These are phyloP conservation scores for Eledona agricola DNA, from an alignment of 2,888 invertebrate genomes.

Conservation along the genomic window DNA sequence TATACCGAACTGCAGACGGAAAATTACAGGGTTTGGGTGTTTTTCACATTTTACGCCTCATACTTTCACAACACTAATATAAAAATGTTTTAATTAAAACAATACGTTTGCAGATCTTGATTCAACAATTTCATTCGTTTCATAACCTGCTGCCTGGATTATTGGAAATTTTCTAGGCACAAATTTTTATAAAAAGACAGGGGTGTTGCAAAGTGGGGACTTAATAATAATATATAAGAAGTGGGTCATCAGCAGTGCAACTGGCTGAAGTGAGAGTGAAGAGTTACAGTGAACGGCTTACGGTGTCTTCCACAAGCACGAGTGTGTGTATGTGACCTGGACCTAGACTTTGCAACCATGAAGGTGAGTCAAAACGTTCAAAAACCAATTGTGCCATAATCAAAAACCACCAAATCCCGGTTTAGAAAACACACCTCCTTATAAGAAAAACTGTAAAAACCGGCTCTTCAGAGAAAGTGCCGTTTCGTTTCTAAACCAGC, in stretches of 20 bases:
- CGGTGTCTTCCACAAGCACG: slow-evolving; percentile 42
- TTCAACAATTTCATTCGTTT: too few species aligned
- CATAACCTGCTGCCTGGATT: not conserved
- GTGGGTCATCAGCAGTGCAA: slow-evolving; percentile 52
- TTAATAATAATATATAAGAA: slow-evolving; percentile 49
- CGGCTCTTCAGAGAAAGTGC: slow-evolving; percentile 10
- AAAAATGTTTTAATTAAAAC: not conserved
- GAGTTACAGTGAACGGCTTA: slow-evolving; percentile 44
- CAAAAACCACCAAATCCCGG: not conserved
- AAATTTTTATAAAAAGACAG: slow-evolving; percentile 10
- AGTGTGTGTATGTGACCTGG: slow-evolving; percentile 47
- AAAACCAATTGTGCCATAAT: not conserved
- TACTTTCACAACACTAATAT: too few species aligned
- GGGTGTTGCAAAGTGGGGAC: slow-evolving; percentile 49
- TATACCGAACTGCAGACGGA: too few species aligned
- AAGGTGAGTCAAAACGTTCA: slow-evolving; percentile 46
- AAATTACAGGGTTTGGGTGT: too few species aligned
- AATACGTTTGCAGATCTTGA: not conserved
- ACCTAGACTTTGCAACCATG: slow-evolving; percentile 53
- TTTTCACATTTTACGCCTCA: too few species aligned
- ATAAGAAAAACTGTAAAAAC: slow-evolving; percentile 5
- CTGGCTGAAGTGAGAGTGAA: slow-evolving; percentile 56
- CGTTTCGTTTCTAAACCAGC: not conserved
- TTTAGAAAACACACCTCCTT: too few species aligned
- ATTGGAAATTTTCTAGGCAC: not conserved